Percentiles rank a stretch among this genome's conserved stretches.
phyloP scores from a whole-genome alignment of 2,113 vertebrate species.

The Sceloporus undulatus region DNA sequence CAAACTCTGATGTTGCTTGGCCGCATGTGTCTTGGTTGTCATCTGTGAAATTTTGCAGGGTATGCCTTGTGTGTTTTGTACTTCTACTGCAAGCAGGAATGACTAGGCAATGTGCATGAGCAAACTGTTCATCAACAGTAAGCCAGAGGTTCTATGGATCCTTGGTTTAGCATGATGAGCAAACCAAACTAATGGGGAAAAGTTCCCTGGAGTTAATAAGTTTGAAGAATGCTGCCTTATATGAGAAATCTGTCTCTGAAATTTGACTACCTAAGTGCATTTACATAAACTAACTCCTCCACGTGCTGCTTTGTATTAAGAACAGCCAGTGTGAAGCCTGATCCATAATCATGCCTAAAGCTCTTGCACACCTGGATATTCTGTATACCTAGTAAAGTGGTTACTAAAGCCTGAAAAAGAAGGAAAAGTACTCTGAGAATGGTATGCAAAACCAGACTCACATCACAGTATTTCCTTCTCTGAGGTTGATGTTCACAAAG shows the following conservation, averaged over 20 bases:
- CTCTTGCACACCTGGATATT: conserved; percentile 8
- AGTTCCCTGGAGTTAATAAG: background rate
- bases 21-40: no score
- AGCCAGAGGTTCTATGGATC: background rate
- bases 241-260: background rate
- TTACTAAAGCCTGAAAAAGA: background rate
- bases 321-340: background rate
- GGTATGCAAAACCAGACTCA: background rate
- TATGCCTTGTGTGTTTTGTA: background rate
- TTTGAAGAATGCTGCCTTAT: background rate
- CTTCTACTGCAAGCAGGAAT: background rate
- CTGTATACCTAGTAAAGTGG: background rate
- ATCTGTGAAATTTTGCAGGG: no score
- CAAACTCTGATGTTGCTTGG: no score
- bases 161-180: background rate
- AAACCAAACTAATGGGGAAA: background rate
- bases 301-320: background rate
- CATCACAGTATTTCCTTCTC: conserved; percentile 6
- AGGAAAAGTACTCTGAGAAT: background rate
- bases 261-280: background rate
- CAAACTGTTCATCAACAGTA: background rate
- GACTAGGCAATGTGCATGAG: background rate
- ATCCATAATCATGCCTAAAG: background rate
- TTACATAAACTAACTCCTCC: background rate
- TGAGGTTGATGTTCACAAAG: background rate